Evolutionary conservation across 2,797 vertebrate species (phyloP).

Genomic region (Pseudotriccus pelzelni): DNA sequence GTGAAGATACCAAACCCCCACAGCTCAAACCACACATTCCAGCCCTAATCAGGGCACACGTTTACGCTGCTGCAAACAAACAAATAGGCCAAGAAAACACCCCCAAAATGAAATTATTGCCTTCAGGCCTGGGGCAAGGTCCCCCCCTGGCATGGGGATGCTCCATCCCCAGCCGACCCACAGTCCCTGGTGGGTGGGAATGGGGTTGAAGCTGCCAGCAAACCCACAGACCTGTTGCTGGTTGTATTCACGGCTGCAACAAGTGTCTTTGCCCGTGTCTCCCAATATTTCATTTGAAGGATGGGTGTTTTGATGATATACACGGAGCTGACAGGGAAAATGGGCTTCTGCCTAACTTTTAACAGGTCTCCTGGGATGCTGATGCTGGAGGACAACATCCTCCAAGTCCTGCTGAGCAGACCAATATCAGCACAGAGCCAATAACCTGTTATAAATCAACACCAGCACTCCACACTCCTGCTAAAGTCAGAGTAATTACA

Average conservation of each 20-base stretch:
- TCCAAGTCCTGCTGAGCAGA: background rate
- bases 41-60: background rate
- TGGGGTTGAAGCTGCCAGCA: background rate
- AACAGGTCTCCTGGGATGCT: background rate
- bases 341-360: rapidly evolving
- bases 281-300: background rate
- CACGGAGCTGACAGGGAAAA: background rate
- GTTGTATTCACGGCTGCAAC: background rate
- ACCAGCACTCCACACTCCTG: rapidly evolving
- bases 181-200: rapidly evolving
- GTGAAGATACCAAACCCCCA: background rate
- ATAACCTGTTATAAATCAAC: background rate
- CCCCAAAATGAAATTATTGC: background rate
- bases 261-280: background rate
- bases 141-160: rapidly evolving
- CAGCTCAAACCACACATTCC: background rate
- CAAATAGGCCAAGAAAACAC: background rate
- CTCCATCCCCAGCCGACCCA: background rate
- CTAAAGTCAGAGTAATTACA: background rate
- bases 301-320: background rate
- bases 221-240: background rate
- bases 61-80: background rate
- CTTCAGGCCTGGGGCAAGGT: background rate
- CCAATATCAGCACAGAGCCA: background rate
- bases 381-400: background rate